A percentile compares a stretch with the other conserved stretches of the same genome.
phyloP scores from a whole-genome alignment of 2,888 invertebrate genomes.

The Parnassius orleans region DNA sequence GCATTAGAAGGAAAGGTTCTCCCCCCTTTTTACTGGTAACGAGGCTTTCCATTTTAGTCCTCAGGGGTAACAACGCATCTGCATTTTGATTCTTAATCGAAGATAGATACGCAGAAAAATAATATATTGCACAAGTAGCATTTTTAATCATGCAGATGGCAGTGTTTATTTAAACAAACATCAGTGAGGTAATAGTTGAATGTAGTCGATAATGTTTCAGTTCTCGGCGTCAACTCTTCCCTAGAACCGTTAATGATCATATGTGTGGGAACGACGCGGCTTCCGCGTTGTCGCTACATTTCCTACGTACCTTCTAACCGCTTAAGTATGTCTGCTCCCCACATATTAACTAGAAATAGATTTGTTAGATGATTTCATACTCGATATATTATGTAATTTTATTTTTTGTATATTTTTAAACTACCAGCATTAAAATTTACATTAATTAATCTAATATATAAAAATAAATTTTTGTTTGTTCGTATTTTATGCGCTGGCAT shows the following conservation, averaged over 20 bases:
- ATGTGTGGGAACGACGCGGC: conserved; percentile 57
- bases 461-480: too few relatives aligned
- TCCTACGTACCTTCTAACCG: conserved; percentile 8
- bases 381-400: neutral
- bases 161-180: conserved; percentile 5
- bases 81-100: too few relatives aligned
- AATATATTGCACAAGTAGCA: too few relatives aligned
- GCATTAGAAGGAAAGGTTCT: too few relatives aligned
- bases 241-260: conserved; percentile 66
- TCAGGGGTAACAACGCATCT: too few relatives aligned
- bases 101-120: too few relatives aligned
- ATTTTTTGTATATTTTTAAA: neutral
- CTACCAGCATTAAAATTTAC: too few relatives aligned
- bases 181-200: conserved; percentile 1
- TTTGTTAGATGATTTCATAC: conserved; percentile 5
- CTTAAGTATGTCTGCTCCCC: conserved; percentile 5
- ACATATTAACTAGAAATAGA: conserved; percentile 14
- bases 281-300: conserved; percentile 49
- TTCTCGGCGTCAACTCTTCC: conserved; percentile 58
- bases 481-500: too few relatives aligned
- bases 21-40: too few relatives aligned
- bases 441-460: too few relatives aligned
- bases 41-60: too few relatives aligned
- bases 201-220: conserved; percentile 44
- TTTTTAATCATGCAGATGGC: too few relatives aligned